Conservation (phyloP, 2,797 vertebrate species). For the Chromobotia macracanthus region DNA sequence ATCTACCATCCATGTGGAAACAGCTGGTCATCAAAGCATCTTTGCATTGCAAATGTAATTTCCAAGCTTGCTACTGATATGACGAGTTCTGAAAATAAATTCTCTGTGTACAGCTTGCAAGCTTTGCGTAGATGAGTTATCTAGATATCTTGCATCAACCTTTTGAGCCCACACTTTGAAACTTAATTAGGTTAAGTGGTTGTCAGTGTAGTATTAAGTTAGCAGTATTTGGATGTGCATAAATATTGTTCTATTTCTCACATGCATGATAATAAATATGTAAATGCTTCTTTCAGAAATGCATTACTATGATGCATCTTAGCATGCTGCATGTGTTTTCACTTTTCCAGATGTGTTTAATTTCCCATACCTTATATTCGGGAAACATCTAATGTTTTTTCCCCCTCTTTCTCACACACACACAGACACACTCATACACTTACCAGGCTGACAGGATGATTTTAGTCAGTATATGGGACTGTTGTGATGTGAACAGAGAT, state of each 20-base stretch:
- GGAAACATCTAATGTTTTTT: constrained; percentile 24
- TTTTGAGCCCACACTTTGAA: background rate
- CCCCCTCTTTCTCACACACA: no score
- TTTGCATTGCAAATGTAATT: constrained; percentile 81
- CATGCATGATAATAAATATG: background rate
- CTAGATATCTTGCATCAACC: background rate
- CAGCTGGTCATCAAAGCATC: constrained; percentile 60
- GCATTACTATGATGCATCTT: constrained; percentile 1
- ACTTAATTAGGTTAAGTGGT: background rate
- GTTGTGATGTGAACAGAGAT: constrained; percentile 63
- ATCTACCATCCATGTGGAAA: constrained; percentile 64
- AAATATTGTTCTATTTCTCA: background rate
- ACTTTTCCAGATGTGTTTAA: constrained; percentile 58
- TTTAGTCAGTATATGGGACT: constrained; percentile 53
- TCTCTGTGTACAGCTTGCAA: background rate
- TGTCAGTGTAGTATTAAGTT: background rate
- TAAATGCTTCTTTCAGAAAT: background rate
- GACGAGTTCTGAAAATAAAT: constrained; percentile 65
- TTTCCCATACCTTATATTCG: background rate
- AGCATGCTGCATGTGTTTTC: background rate
- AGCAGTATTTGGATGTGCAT: background rate
- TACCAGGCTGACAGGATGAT: constrained; percentile 58
- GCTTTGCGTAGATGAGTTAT: constrained; percentile 7
- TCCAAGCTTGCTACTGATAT: constrained; percentile 56
- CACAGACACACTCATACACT: constrained; percentile 31